phyloP scores from a whole-genome alignment of 1,140 invertebrate species.

The Euglossa dilemma region DNA sequence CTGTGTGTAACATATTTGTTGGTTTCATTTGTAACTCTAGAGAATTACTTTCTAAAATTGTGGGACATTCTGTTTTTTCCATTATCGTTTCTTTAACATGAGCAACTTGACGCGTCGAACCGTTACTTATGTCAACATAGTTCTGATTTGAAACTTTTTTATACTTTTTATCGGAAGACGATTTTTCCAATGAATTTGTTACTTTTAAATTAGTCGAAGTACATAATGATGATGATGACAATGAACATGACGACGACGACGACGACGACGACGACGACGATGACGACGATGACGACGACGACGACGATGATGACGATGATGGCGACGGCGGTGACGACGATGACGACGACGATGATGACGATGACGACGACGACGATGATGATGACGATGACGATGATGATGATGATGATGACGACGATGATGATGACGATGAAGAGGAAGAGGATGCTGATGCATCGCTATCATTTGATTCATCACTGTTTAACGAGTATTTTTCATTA shows the following conservation, averaged over 20 bases:
- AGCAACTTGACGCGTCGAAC: constrained; percentile 17
- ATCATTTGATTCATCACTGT: constrained; percentile 31
- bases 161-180: constrained; percentile 22
- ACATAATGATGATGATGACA: constrained; percentile 48
- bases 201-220: constrained; percentile 52
- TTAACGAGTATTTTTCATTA: constrained; percentile 6
- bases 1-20: not conserved
- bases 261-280: constrained; percentile 64
- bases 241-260: constrained; percentile 45
- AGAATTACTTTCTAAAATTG: constrained; percentile 12
- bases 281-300: constrained; percentile 62
- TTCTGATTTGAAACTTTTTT: constrained; percentile 52
- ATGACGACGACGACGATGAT: constrained; percentile 51
- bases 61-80: not conserved
- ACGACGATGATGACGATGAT: constrained; percentile 59
- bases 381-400: constrained; percentile 60
- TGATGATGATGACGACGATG: constrained; percentile 7
- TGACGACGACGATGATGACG: constrained; percentile 55
- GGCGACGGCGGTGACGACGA: constrained; percentile 53
- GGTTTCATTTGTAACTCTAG: not conserved
- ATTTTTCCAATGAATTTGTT: constrained; percentile 37
- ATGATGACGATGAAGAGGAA: not conserved
- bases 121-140: constrained; percentile 49
- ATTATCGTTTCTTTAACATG: not conserved
- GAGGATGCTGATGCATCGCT: not conserved